Percentiles rank a stretch among this genome's conserved stretches.
phyloP scores from a whole-genome alignment of 2,797 vertebrate genomes.

The Allobates femoralis region DNA sequence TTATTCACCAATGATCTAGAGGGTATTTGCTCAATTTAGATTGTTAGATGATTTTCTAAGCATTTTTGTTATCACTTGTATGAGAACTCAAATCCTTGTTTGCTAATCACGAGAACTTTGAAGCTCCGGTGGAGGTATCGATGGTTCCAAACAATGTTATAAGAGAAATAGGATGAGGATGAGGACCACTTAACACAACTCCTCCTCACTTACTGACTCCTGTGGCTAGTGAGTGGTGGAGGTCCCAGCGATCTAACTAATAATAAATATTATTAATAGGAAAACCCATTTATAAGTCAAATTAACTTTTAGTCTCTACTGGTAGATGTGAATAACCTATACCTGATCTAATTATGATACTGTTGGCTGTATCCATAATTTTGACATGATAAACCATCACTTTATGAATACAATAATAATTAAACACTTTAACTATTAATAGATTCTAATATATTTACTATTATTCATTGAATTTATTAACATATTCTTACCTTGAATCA shows the following conservation, averaged over 20 bases:
- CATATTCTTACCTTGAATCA: conserved; percentile 46
- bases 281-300: too few relatives aligned
- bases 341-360: neutral
- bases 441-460: neutral
- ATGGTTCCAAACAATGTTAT: too few relatives aligned
- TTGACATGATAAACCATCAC: neutral
- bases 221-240: neutral
- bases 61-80: neutral
- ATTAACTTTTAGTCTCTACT: neutral
- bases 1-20: too few relatives aligned
- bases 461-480: neutral
- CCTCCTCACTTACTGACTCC: too few relatives aligned
- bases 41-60: neutral
- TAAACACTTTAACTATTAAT: neutral
- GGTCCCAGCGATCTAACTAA: neutral
- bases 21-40: neutral
- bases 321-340: neutral
- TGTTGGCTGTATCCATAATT: neutral
- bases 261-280: neutral
- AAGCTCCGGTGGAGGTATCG: too few relatives aligned
- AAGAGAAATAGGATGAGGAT: too few relatives aligned
- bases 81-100: neutral
- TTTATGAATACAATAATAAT: neutral
- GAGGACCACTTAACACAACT: too few relatives aligned
- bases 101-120: neutral